A percentile compares a stretch with the other conserved stretches of the same genome.
These are phyloP conservation scores for Nezara viridula DNA, from an alignment of 2,888 invertebrate genomes.

Conservation along the genomic window DNA sequence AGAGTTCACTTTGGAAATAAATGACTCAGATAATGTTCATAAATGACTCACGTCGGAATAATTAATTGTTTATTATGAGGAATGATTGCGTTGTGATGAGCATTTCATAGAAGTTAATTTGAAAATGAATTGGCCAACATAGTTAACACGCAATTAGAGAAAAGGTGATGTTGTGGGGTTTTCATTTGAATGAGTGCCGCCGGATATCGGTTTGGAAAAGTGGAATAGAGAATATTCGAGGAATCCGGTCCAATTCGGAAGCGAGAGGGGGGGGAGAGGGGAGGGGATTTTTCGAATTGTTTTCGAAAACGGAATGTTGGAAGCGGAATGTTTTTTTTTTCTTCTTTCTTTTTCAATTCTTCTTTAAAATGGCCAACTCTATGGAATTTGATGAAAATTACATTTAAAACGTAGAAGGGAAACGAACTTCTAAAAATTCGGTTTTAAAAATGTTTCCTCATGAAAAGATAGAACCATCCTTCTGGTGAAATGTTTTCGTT, in stretches of 20 bases:
- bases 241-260: not conserved
- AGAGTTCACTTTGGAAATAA: no score
- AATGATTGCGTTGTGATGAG: no score
- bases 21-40: no score
- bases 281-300: not conserved
- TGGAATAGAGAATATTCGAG: not conserved
- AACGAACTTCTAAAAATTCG: not conserved
- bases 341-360: not conserved
- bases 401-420: not conserved
- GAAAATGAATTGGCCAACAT: not conserved
- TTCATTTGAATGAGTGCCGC: not conserved
- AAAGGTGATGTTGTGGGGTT: not conserved
- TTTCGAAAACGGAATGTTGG: not conserved
- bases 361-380: not conserved
- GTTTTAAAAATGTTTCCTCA: not conserved
- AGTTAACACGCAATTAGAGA: not conserved
- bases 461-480: not conserved
- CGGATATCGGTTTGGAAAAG: not conserved
- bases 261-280: no score
- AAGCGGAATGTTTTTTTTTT: not conserved
- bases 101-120: no score
- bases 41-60: no score
- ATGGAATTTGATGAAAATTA: not conserved
- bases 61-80: no score
- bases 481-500: no score